These are phyloP conservation scores for Cebus imitator DNA, from an alignment of 2,113 vertebrate species.

Conservation along the genomic window DNA sequence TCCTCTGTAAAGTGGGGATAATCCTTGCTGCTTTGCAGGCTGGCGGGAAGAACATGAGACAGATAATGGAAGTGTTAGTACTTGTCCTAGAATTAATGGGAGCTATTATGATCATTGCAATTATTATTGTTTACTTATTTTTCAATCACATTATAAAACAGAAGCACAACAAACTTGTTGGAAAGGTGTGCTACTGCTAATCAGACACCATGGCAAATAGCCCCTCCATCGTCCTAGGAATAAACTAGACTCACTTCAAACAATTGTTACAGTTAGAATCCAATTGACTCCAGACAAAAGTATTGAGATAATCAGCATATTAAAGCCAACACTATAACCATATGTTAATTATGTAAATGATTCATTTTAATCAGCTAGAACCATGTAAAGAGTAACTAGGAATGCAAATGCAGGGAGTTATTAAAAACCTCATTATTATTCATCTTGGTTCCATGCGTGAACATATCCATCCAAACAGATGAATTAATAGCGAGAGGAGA, in stretches of 20 bases:
- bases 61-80: background rate
- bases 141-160: slow-evolving; percentile 54
- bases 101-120: background rate
- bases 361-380: slow-evolving; percentile 98
- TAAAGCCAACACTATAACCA: slow-evolving; percentile 96
- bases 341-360: slow-evolving; percentile 99
- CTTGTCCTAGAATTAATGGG: background rate
- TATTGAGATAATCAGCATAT: slow-evolving; percentile 95
- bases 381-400: slow-evolving; percentile 95
- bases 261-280: slow-evolving; percentile 91
- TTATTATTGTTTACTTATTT: slow-evolving; percentile 27
- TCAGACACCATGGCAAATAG: slow-evolving; percentile 82
- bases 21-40: background rate
- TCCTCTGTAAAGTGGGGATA: background rate
- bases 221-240: slow-evolving; percentile 82
- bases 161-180: slow-evolving; percentile 78
- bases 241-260: slow-evolving; percentile 90
- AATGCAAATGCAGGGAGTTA: slow-evolving; percentile 95
- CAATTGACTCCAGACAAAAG: slow-evolving; percentile 93
- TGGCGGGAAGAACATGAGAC: background rate
- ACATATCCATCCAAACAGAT: slow-evolving; percentile 93
- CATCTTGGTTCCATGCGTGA: slow-evolving; percentile 90
- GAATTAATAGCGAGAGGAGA: slow-evolving; percentile 96
- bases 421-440: slow-evolving; percentile 99
- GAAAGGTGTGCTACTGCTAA: slow-evolving; percentile 82